Evolutionary conservation across 2,113 vertebrate genomes (phyloP), one percentile per base, ranked within the genome.

Genomic region (Tretioscincus oriximinensis): DNA sequence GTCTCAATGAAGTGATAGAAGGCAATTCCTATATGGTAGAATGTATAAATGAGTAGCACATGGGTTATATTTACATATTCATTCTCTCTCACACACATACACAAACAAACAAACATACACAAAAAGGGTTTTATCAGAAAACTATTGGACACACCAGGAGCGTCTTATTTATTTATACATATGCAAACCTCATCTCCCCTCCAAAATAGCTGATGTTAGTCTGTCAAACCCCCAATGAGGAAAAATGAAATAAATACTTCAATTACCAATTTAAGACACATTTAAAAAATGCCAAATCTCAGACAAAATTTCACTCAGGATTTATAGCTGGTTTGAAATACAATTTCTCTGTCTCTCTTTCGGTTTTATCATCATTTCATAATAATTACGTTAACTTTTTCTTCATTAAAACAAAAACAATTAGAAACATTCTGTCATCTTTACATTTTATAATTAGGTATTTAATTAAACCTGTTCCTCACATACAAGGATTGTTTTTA

Each of bases 401-500:
- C 83, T 78, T 81, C 1, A 81, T 83, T 60, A 80, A 93, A 91
- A 83, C 84, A 6, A 45, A 10, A 81, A 84, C 3, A 1, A 75
- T 74, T 31, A n/a, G 85, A 71, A 88, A 87, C 73, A 35, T 45
- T 5, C 1, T 78, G 21, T 71, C 67, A 67, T 29, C 22, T 24
- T 11, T 24, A 81, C 81, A 81, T 78, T 90, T 93, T 35, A 80
- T 88, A 83, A 74, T 16, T 81, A 85, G 61, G 78, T 83, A 24
- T 1, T 65, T 87, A 88, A 90, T 90, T 49, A 92, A 86, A 85
- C 14, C 86, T 85, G 78, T 76, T 45, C 74, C 45, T 26, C 79
- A 90, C 90, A 88, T 94, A 92, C 81, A 47, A 77, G 73, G 68
- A 81, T 84, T 85, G 83, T 91, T 90, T 84, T 81, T 18, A 81